Conservation (phyloP, 2,888 invertebrate genomes). For the Sphaerolaimus hirsutus region DNA sequence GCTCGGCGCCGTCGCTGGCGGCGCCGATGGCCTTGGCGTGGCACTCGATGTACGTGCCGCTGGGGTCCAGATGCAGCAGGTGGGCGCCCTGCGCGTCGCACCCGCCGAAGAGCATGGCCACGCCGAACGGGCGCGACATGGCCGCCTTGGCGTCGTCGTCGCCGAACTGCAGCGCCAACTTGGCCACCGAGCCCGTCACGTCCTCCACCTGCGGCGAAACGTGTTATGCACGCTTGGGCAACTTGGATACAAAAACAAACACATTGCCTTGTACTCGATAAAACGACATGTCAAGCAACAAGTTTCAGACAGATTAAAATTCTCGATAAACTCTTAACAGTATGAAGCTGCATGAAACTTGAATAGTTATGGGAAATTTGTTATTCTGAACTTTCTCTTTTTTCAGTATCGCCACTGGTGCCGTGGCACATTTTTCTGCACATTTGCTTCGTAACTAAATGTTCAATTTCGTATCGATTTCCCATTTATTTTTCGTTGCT, state of each 20-base stretch:
- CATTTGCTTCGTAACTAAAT: too few relatives aligned
- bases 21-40: constrained; percentile 98
- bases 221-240: background rate
- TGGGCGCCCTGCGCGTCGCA: constrained; percentile 69
- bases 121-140: constrained; percentile 83
- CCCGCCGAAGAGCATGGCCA: constrained; percentile 82
- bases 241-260: background rate
- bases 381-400: too few relatives aligned
- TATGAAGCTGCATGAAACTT: too few relatives aligned
- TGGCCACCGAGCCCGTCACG: constrained; percentile 90
- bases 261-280: background rate
- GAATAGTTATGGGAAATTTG: too few relatives aligned
- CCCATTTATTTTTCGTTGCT: too few relatives aligned
- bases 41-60: constrained; percentile 88
- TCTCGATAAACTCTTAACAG: too few relatives aligned
- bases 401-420: too few relatives aligned
- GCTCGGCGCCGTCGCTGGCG: constrained; percentile 94
- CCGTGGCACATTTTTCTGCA: too few relatives aligned
- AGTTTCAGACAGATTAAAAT: background rate
- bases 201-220: constrained; percentile 46
- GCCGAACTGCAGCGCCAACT: constrained; percentile 94
- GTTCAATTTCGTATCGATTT: too few relatives aligned
- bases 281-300: background rate
- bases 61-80: constrained; percentile 92
- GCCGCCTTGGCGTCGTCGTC: constrained; percentile 70